These are phyloP conservation scores for Clarias gariepinus DNA, from an alignment of 2,113 vertebrate genomes.

Conservation along the genomic window DNA sequence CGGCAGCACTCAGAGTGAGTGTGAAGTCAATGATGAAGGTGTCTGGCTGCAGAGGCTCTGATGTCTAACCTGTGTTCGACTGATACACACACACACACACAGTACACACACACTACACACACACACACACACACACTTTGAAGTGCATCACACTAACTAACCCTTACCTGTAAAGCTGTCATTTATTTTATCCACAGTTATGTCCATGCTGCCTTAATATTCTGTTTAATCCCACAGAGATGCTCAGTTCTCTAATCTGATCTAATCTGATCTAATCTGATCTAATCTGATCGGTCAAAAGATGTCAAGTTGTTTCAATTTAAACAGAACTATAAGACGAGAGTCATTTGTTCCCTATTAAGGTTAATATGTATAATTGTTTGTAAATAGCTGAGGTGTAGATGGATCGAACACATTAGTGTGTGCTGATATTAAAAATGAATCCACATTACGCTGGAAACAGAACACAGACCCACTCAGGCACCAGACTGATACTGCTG, in stretches of 20 bases:
- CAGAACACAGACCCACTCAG: no score
- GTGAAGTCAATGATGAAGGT: conserved; percentile 68
- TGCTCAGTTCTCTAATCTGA: background rate
- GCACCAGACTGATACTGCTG: no score
- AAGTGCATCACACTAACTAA: background rate
- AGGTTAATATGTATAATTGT: no score
- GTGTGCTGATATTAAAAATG: no score
- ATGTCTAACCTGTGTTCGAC: conserved; percentile 48
- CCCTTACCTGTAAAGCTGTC: background rate
- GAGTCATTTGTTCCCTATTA: no score
- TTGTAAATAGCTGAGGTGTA: background rate
- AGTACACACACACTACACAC: background rate
- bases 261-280: background rate
- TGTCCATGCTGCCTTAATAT: background rate
- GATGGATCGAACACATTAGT: background rate
- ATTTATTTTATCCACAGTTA: background rate
- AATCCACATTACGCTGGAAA: no score
- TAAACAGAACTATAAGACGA: background rate
- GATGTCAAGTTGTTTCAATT: background rate
- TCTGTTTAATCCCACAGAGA: background rate
- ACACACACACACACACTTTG: background rate
- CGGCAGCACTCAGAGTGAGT: conserved; percentile 69
- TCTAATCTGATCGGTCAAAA: background rate
- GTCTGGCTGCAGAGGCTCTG: conserved; percentile 53
- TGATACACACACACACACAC: background rate